phyloP scores from a whole-genome alignment of 2,888 invertebrate genomes.

The Operophtera brumata region DNA sequence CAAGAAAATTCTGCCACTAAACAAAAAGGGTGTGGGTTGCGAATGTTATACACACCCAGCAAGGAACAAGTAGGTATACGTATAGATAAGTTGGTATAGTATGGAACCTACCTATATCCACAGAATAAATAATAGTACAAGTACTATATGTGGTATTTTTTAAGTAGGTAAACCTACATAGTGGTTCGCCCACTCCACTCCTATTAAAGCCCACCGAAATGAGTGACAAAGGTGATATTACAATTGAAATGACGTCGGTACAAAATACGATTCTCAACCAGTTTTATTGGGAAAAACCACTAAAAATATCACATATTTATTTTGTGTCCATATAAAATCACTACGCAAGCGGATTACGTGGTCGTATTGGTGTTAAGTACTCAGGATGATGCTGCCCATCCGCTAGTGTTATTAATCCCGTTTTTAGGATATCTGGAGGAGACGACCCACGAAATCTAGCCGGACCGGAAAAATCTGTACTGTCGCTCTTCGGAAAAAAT shows the following conservation, averaged over 20 bases:
- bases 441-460: no score
- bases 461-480: no score
- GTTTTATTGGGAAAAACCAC: constrained; percentile 7
- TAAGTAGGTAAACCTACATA: not conserved
- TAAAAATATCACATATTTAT: constrained; percentile 43
- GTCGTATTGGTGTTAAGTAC: no score
- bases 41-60: not conserved
- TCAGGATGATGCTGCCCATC: no score
- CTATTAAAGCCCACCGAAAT: constrained; percentile 1
- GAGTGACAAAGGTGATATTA: constrained; percentile 16
- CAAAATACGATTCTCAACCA: constrained; percentile 37
- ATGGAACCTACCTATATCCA: not conserved
- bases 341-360: no score
- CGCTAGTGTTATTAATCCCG: no score
- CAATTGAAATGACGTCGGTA: not conserved
- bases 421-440: no score
- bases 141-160: constrained; percentile 1
- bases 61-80: not conserved
- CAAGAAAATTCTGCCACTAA: not conserved
- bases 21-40: constrained; percentile 1
- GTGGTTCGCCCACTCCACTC: constrained; percentile 11
- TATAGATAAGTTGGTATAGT: not conserved
- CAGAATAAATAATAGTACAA: no score
- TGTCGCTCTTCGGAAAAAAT: no score
- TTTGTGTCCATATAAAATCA: no score